These are phyloP conservation scores for Delphinapterus leucas DNA, from an alignment of 2,113 vertebrate genomes.

Conservation along the genomic window DNA sequence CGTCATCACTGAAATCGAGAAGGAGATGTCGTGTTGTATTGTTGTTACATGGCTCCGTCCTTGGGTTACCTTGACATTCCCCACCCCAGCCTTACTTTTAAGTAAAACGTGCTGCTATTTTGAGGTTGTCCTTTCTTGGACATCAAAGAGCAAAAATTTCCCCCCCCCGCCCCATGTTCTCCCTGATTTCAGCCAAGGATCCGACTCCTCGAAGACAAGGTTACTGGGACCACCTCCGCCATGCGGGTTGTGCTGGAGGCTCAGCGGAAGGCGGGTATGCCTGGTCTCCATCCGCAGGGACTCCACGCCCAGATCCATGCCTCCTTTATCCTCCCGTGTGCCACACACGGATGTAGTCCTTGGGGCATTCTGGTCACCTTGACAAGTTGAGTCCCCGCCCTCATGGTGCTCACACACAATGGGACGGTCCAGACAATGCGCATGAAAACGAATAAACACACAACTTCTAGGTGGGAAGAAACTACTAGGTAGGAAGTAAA, in stretches of 20 bases:
- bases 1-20: accelerated
- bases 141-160: background rate
- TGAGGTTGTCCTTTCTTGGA: background rate
- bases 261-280: background rate
- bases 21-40: accelerated
- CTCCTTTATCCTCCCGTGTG: background rate
- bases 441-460: background rate
- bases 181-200: background rate
- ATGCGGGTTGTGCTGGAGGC: background rate
- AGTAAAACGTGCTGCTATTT: background rate
- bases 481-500: accelerated
- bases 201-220: accelerated
- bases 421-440: too few relatives aligned
- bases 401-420: background rate
- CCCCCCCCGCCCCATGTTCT: background rate
- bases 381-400: too few relatives aligned
- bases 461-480: background rate
- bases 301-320: background rate
- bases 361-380: background rate
- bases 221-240: accelerated
- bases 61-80: background rate
- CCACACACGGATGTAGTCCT: background rate
- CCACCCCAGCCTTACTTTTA: background rate
- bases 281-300: too few relatives aligned
- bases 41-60: background rate